These are phyloP conservation scores for Melanerpes aurifrons DNA, from an alignment of 2,113 vertebrate species.

Conservation along the genomic window DNA sequence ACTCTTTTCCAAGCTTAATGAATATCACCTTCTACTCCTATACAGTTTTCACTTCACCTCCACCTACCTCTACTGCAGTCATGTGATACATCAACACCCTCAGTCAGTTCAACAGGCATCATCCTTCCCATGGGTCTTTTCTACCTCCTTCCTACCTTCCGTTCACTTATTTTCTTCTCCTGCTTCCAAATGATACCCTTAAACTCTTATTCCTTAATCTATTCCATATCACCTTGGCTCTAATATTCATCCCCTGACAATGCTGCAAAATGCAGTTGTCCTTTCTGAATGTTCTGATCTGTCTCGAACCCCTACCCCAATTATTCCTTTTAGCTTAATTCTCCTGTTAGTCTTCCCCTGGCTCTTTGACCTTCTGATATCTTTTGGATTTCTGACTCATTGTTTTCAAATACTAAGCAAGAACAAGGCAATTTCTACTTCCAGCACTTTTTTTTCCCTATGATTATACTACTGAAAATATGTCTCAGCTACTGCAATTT, in stretches of 20 bases:
- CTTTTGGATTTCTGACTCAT: background rate
- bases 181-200: background rate
- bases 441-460: background rate
- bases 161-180: background rate
- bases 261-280: background rate
- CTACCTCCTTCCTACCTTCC: background rate
- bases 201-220: background rate
- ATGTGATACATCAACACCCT: background rate
- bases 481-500: background rate
- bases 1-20: background rate
- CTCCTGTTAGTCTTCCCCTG: background rate
- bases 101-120: background rate
- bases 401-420: constrained; percentile 1
- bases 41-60: background rate
- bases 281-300: background rate
- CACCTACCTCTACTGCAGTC: background rate
- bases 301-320: background rate
- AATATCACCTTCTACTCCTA: background rate
- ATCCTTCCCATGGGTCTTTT: background rate
- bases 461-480: background rate
- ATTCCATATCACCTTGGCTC: background rate
- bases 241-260: background rate
- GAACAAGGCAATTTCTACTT: background rate
- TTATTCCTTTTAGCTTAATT: background rate
- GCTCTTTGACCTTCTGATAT: background rate